Evolutionary conservation across 2,797 vertebrate species (phyloP).

Genomic region (Cirrhinus molitorella): DNA sequence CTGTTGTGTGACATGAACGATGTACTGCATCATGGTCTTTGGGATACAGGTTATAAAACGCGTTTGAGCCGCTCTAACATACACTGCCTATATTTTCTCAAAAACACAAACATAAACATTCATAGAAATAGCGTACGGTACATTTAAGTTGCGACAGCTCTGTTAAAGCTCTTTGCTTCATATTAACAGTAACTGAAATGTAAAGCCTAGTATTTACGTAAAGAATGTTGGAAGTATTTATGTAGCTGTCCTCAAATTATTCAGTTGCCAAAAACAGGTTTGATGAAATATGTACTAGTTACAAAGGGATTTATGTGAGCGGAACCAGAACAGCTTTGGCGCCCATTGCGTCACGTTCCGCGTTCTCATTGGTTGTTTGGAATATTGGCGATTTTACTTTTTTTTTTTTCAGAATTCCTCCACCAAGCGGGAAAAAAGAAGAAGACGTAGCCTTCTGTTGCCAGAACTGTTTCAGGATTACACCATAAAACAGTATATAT

Average conservation of each 20-base stretch:
- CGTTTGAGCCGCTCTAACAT: not conserved
- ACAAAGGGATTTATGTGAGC: not conserved
- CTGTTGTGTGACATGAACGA: conserved; percentile 23
- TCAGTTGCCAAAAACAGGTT: not conserved
- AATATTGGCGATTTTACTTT: too few species aligned
- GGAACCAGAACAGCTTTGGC: not conserved
- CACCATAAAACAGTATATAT: too few species aligned
- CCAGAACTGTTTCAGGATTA: too few species aligned
- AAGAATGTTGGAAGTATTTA: not conserved
- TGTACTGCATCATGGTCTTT: conserved; percentile 17
- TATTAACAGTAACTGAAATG: not conserved
- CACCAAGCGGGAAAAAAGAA: too few species aligned
- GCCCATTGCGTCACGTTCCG: not conserved
- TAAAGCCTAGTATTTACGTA: not conserved
- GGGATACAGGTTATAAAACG: not conserved
- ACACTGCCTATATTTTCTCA: not conserved
- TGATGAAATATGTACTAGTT: not conserved
- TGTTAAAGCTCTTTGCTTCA: not conserved
- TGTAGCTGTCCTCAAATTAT: not conserved
- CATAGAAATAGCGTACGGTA: too few species aligned
- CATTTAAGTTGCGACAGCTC: not conserved
- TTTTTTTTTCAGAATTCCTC: too few species aligned
- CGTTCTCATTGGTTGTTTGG: not conserved
- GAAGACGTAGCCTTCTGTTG: too few species aligned
- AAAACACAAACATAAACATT: not conserved